Percentiles rank a stretch among this genome's conserved stretches.
Conservation (phyloP, 2,888 invertebrate genomes). For the Heliconius aoede region DNA sequence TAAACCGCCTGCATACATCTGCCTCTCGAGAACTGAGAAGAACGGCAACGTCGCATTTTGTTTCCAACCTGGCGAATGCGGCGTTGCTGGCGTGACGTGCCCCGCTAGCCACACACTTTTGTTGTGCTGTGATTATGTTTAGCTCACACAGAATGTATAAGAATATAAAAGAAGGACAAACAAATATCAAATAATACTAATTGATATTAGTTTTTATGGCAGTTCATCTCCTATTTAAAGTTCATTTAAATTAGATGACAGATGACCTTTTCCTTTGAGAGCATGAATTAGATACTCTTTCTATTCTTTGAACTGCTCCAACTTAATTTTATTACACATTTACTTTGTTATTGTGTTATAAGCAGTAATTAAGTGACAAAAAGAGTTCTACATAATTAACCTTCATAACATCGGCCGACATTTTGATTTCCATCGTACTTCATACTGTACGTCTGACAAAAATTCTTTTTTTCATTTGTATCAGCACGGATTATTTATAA, state of each 20-base stretch:
- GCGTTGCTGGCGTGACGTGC: constrained; percentile 47
- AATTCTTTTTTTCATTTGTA: constrained; percentile 35
- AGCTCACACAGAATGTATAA: constrained; percentile 32
- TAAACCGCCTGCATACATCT: constrained; percentile 46
- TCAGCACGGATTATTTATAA: constrained; percentile 8
- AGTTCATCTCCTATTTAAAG: background rate
- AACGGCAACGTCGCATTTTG: constrained; percentile 55
- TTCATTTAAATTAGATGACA: background rate
- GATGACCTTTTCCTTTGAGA: background rate
- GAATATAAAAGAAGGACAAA: background rate
- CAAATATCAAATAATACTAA: background rate
- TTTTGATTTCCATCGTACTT: constrained; percentile 43
- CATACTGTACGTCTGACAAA: constrained; percentile 26
- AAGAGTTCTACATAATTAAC: constrained; percentile 17
- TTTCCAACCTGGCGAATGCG: constrained; percentile 42
- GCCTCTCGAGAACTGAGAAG: constrained; percentile 42
- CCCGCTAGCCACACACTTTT: constrained; percentile 43
- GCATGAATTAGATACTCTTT: background rate
- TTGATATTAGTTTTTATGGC: background rate
- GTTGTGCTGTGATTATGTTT: constrained; percentile 34
- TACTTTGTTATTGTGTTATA: background rate
- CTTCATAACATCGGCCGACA: constrained; percentile 44
- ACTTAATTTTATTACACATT: background rate
- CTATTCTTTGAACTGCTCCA: background rate
- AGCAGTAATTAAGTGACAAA: background rate